These are phyloP conservation scores for Aplodontia rufa DNA, from an alignment of 2,113 vertebrate species.

Conservation along the genomic window DNA sequence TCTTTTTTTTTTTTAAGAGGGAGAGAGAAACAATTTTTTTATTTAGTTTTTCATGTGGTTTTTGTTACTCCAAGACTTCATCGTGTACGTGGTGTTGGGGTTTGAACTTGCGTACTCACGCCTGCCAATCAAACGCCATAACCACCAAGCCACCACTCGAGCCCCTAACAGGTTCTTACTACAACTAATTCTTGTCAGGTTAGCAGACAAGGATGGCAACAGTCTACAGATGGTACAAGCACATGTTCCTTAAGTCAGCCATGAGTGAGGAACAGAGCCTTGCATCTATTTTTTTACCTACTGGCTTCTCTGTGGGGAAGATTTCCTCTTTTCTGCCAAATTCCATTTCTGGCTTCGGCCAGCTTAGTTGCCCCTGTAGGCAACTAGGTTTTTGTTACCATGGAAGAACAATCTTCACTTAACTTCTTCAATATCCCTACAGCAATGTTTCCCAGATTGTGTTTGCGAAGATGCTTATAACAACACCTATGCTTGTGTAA, in stretches of 20 bases:
- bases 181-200: not conserved
- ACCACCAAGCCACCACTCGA: no score
- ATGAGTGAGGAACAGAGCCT: not conserved
- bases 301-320: not conserved
- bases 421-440: conserved; percentile 43
- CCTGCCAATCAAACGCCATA: no score
- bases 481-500: conserved; percentile 97
- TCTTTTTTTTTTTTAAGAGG: no score
- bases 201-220: not conserved
- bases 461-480: conserved; percentile 98
- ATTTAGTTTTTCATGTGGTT: no score
- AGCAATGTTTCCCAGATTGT: conserved; percentile 99
- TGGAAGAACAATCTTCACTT: not conserved
- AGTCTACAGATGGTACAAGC: not conserved
- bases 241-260: not conserved
- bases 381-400: not conserved
- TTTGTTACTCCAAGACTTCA: no score
- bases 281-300: not conserved
- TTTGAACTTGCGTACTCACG: no score
- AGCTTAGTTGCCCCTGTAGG: no score
- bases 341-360: not conserved
- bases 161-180: not conserved
- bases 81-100: no score
- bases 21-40: no score
- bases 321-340: not conserved